These are phyloP conservation scores for Rhagoletis zephyria DNA, from an alignment of 1,140 invertebrate genomes.

Conservation along the genomic window DNA sequence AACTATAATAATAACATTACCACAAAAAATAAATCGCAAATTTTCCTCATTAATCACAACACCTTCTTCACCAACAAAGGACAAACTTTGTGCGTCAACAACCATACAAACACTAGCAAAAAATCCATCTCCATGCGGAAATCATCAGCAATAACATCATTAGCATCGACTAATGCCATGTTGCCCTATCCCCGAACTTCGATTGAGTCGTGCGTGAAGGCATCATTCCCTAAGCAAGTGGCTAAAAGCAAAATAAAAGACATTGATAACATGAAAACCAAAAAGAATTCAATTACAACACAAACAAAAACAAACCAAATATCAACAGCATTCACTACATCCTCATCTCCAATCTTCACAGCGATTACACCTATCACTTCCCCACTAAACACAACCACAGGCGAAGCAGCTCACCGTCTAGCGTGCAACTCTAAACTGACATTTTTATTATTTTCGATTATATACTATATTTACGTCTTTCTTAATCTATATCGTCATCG, in stretches of 20 bases:
- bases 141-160: slow-evolving; percentile 22
- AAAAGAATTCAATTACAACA: neutral
- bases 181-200: neutral
- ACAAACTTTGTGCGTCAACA: neutral
- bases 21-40: neutral
- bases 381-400: slow-evolving; percentile 1
- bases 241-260: slow-evolving; percentile 53
- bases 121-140: neutral
- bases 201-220: neutral
- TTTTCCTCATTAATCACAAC: neutral
- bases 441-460: slow-evolving; percentile 60
- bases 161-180: neutral
- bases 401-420: slow-evolving; percentile 38
- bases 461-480: slow-evolving; percentile 67
- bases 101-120: neutral
- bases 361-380: slow-evolving; percentile 32
- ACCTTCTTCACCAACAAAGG: neutral
- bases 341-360: slow-evolving; percentile 18
- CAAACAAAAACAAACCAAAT: slow-evolving; percentile 33
- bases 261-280: slow-evolving; percentile 23
- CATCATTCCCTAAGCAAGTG: slow-evolving; percentile 46
- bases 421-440: slow-evolving; percentile 50
- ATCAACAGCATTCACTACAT: slow-evolving; percentile 1
- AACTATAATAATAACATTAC: too few relatives aligned
- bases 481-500: slow-evolving; percentile 71